phyloP scores from a whole-genome alignment of 2,797 vertebrate genomes.

The Arctocebus calabarensis region DNA sequence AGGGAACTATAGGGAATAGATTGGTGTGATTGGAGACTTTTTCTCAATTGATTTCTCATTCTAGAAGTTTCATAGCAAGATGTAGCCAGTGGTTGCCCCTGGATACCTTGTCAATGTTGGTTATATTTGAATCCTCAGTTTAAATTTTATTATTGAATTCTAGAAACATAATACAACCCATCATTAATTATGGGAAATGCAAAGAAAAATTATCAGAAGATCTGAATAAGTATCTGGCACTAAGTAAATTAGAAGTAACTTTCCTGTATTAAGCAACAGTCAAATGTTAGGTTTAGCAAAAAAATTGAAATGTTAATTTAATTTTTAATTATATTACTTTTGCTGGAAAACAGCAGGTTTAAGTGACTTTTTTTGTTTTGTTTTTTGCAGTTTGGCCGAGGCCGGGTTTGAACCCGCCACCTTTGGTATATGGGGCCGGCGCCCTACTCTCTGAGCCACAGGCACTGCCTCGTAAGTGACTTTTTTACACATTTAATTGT shows the following conservation, averaged over 20 bases:
- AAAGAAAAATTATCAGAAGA: neutral
- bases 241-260: constrained; percentile 33
- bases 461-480: too few species aligned
- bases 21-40: neutral
- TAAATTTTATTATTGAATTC: constrained; percentile 24
- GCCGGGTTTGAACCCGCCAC: too few species aligned
- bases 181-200: constrained; percentile 42
- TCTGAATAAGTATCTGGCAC: neutral
- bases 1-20: neutral
- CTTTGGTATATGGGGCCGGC: too few species aligned
- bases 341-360: neutral
- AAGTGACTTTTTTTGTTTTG: too few species aligned
- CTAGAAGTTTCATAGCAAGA: neutral
- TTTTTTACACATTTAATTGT: neutral
- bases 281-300: neutral
- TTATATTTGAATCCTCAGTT: neutral
- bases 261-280: neutral
- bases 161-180: neutral
- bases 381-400: too few species aligned
- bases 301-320: neutral
- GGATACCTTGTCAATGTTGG: neutral
- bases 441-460: too few species aligned
- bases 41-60: neutral
- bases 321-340: neutral
- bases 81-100: neutral